phyloP scores from a whole-genome alignment of 2,888 invertebrate genomes.

The Phortica magna region DNA sequence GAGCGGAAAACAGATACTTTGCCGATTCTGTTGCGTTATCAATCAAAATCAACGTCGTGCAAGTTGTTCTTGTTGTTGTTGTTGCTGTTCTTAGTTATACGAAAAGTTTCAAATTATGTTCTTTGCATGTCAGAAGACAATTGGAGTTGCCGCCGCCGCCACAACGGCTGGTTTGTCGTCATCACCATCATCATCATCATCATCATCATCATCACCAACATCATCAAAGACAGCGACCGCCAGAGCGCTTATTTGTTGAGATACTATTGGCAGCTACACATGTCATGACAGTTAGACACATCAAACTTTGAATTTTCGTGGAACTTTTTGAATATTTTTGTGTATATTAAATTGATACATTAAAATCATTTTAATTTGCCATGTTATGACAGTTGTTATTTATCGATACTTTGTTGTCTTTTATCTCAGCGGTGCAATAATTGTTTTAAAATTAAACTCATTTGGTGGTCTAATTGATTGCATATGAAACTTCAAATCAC shows the following conservation, averaged over 20 bases:
- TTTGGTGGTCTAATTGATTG: too few relatives aligned
- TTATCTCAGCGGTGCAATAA: neutral
- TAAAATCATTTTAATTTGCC: slow-evolving; percentile 14
- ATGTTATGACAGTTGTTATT: neutral
- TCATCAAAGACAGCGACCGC: slow-evolving; percentile 5
- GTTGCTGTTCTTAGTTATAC: neutral
- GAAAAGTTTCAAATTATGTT: slow-evolving; percentile 62
- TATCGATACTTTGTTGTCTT: neutral
- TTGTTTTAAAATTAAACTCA: too few relatives aligned
- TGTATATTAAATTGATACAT: slow-evolving; percentile 30
- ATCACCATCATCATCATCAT: neutral
- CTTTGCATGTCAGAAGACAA: slow-evolving; percentile 75
- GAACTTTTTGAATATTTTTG: slow-evolving; percentile 17
- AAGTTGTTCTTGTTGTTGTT: too few relatives aligned
- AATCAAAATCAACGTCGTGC: slow-evolving; percentile 48
- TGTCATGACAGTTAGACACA: slow-evolving; percentile 2
- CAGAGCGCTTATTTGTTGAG: neutral
- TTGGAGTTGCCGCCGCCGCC: slow-evolving; percentile 63
- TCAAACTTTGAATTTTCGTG: slow-evolving; percentile 10
- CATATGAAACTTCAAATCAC: too few relatives aligned
- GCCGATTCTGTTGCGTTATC: slow-evolving; percentile 54
- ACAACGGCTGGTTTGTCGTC: neutral
- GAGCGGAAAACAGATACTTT: slow-evolving; percentile 12
- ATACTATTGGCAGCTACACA: neutral
- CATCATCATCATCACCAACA: neutral